Percentiles rank a stretch among this genome's conserved stretches.
Evolutionary conservation across 2,888 invertebrate species (phyloP).

Genomic region (Zygogramma bicolorata): DNA sequence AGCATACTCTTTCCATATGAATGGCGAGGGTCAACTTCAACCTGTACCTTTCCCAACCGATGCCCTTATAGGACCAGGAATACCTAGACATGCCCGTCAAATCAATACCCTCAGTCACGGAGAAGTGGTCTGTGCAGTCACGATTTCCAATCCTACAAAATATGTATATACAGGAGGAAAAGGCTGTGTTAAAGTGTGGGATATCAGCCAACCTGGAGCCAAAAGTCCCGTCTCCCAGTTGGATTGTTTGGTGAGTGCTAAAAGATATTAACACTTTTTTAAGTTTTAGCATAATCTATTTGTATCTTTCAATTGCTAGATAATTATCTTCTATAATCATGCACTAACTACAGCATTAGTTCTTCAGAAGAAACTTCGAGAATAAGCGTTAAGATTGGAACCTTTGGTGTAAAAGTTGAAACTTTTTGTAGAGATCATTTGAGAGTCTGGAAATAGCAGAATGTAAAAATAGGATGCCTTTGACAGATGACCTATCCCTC

Average conservation of each 20-base stretch:
- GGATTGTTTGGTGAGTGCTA: constrained; percentile 83
- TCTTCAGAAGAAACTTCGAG: too few relatives aligned
- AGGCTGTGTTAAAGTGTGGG: constrained; percentile 98
- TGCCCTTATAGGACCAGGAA: constrained; percentile 92
- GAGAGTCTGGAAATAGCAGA: too few relatives aligned
- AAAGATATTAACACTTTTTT: neutral
- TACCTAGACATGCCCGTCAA: constrained; percentile 92
- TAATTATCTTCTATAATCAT: too few relatives aligned
- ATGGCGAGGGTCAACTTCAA: constrained; percentile 88
- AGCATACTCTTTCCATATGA: constrained; percentile 95
- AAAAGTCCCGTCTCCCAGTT: constrained; percentile 92
- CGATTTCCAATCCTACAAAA: constrained; percentile 92
- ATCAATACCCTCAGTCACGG: constrained; percentile 94
- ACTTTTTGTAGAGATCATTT: too few relatives aligned
- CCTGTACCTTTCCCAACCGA: constrained; percentile 96
- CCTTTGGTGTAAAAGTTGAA: too few relatives aligned
- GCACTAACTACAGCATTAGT: too few relatives aligned
- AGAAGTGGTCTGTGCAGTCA: constrained; percentile 97
- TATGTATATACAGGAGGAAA: constrained; percentile 97
- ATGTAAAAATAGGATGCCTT: too few relatives aligned
- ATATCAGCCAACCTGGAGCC: constrained; percentile 88
- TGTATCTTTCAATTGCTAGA: neutral
- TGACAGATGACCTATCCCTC: too few relatives aligned
- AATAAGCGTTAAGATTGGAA: too few relatives aligned
- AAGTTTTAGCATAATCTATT: neutral